phyloP scores from a whole-genome alignment of 2,797 vertebrate species.

The Characodon lateralis region DNA sequence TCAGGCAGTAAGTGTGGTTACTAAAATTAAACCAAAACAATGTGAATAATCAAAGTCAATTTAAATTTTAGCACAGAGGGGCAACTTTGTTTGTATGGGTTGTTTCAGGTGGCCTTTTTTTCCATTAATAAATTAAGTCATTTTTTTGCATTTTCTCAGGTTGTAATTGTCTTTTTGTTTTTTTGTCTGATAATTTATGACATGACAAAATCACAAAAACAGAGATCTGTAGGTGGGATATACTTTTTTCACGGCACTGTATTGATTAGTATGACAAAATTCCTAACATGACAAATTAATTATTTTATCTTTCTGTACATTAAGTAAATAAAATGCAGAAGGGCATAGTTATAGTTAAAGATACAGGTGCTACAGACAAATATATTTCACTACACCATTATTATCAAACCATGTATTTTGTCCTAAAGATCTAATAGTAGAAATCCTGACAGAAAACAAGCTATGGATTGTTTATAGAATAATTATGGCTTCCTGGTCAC shows the following conservation, averaged over 20 bases:
- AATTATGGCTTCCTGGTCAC: background rate
- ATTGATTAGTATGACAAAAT: conserved; percentile 4
- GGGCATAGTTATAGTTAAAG: background rate
- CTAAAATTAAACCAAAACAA: background rate
- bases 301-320: background rate
- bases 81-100: background rate
- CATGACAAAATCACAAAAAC: background rate
- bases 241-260: background rate
- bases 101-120: background rate
- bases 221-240: background rate
- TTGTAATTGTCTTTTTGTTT: background rate
- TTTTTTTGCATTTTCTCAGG: background rate
- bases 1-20: background rate
- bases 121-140: background rate
- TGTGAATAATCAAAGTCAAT: background rate
- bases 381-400: background rate
- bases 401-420: background rate
- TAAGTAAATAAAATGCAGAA: background rate
- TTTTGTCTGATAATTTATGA: background rate
- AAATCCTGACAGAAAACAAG: background rate
- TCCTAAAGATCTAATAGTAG: background rate
- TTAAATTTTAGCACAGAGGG: background rate
- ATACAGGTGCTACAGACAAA: background rate
- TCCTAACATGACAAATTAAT: background rate
- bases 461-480: background rate